These are phyloP conservation scores for Muschampia plurimacula DNA, from an alignment of 2,888 invertebrate genomes.

Conservation along the genomic window DNA sequence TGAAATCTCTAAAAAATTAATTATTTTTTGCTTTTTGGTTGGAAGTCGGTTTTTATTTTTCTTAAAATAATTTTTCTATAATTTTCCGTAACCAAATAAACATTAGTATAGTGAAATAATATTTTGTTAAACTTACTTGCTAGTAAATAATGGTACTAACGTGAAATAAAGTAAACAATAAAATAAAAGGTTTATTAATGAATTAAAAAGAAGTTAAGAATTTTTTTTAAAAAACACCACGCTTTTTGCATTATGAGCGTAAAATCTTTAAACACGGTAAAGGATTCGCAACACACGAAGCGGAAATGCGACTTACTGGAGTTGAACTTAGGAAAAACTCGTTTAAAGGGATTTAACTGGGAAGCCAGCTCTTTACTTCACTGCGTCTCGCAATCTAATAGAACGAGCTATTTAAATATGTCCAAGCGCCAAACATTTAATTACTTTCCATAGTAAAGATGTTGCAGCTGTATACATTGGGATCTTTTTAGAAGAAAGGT, in stretches of 20 bases:
- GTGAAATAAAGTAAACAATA: neutral
- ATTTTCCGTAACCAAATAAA: too few relatives aligned
- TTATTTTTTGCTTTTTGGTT: too few relatives aligned
- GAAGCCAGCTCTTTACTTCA: constrained; percentile 31
- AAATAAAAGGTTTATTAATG: neutral
- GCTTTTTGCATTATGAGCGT: constrained; percentile 7
- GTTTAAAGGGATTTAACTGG: constrained; percentile 38
- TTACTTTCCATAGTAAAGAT: constrained; percentile 22
- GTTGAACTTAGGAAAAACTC: constrained; percentile 38
- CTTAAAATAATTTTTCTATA: too few relatives aligned
- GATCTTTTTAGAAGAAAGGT: neutral
- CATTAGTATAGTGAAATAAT: too few relatives aligned
- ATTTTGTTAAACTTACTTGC: too few relatives aligned
- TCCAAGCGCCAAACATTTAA: constrained; percentile 32
- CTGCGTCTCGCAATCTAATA: constrained; percentile 34
- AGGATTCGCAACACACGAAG: constrained; percentile 34
- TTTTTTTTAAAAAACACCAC: neutral
- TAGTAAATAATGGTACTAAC: too few relatives aligned
- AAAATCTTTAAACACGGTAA: constrained; percentile 25
- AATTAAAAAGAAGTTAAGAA: neutral
- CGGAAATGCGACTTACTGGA: constrained; percentile 35
- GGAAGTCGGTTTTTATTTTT: too few relatives aligned
- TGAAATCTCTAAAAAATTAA: too few relatives aligned
- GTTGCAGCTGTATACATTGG: neutral
- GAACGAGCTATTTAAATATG: constrained; percentile 38